A percentile compares a stretch with the other conserved stretches of the same genome.
These are phyloP conservation scores for Drosophila demipolita DNA, from an alignment of 2,888 invertebrate genomes.

Conservation along the genomic window DNA sequence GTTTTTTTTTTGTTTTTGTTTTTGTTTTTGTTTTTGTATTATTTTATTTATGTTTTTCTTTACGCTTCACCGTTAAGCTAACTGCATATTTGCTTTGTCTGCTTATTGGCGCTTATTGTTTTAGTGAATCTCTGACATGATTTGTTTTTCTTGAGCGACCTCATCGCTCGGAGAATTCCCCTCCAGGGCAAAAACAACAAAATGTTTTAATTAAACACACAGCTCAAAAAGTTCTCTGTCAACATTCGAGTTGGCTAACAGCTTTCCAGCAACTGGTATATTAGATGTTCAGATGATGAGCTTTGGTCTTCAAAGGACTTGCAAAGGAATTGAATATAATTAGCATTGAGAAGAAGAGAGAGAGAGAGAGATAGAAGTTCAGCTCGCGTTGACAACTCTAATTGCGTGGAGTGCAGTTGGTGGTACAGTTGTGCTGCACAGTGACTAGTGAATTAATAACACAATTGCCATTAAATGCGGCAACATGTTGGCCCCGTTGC, in stretches of 20 bases:
- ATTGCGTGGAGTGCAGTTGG: constrained; percentile 1
- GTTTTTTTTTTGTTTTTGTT: constrained; percentile 15
- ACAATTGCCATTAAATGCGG: constrained; percentile 6
- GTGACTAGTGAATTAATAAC: constrained; percentile 49
- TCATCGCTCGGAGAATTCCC: not conserved
- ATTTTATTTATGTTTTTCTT: constrained; percentile 75
- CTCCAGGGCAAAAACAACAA: not conserved
- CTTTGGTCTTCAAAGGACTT: constrained; percentile 1
- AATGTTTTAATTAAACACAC: constrained; percentile 62
- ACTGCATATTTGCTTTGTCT: constrained; percentile 80
- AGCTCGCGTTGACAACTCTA: constrained; percentile 9
- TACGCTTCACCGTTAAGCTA: constrained; percentile 78
- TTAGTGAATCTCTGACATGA: constrained; percentile 72
- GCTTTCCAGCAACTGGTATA: constrained; percentile 19
- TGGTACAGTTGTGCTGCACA: constrained; percentile 33
- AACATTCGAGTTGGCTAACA: constrained; percentile 38
- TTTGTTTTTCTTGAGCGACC: constrained; percentile 58
- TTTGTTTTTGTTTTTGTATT: constrained; percentile 25
- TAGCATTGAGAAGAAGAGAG: not conserved
- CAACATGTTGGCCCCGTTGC: not conserved
- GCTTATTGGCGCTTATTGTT: constrained; percentile 74
- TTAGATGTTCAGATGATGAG: constrained; percentile 10
- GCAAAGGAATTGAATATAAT: not conserved
- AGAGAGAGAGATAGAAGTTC: not conserved
- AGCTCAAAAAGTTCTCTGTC: not conserved